Evolutionary conservation across 2,888 invertebrate species (phyloP).

Genomic region (Amphipyra berbera): DNA sequence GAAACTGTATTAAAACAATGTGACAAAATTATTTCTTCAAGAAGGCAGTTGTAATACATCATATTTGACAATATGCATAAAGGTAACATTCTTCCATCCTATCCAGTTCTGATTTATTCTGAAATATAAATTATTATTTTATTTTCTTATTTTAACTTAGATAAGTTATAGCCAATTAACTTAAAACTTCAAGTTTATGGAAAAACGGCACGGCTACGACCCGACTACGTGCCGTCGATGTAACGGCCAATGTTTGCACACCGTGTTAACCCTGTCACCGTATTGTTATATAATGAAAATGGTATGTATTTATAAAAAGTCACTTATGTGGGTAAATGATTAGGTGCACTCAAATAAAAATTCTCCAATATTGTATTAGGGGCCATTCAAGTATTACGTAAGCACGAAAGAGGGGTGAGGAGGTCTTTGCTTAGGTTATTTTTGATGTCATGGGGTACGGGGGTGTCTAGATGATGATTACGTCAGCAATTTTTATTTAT

Average conservation of each 20-base stretch:
- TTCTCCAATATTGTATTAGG: too few relatives aligned
- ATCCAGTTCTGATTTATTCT: slow-evolving; percentile 58
- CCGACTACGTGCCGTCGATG: slow-evolving; percentile 35
- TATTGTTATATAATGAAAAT: too few relatives aligned
- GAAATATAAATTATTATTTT: slow-evolving; percentile 52
- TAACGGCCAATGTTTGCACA: slow-evolving; percentile 50
- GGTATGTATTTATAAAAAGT: too few relatives aligned
- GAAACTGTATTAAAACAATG: not conserved
- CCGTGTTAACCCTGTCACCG: slow-evolving; percentile 43
- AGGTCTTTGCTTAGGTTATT: too few relatives aligned
- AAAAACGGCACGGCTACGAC: slow-evolving; percentile 15
- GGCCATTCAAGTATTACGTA: too few relatives aligned
- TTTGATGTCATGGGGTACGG: too few relatives aligned
- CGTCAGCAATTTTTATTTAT: too few relatives aligned
- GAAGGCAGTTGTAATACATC: slow-evolving; percentile 4
- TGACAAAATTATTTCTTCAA: slow-evolving; percentile 15
- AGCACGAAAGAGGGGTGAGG: too few relatives aligned
- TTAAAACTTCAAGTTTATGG: slow-evolving; percentile 10
- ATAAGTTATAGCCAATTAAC: not conserved
- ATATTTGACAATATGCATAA: slow-evolving; percentile 6
- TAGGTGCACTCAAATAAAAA: too few relatives aligned
- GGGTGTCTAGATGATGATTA: too few relatives aligned
- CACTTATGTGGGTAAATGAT: too few relatives aligned
- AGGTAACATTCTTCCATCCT: slow-evolving; percentile 28
- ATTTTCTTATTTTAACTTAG: slow-evolving; percentile 6